These are phyloP conservation scores for Camponotus floridanus DNA, from an alignment of 1,140 invertebrate species.

Conservation along the genomic window DNA sequence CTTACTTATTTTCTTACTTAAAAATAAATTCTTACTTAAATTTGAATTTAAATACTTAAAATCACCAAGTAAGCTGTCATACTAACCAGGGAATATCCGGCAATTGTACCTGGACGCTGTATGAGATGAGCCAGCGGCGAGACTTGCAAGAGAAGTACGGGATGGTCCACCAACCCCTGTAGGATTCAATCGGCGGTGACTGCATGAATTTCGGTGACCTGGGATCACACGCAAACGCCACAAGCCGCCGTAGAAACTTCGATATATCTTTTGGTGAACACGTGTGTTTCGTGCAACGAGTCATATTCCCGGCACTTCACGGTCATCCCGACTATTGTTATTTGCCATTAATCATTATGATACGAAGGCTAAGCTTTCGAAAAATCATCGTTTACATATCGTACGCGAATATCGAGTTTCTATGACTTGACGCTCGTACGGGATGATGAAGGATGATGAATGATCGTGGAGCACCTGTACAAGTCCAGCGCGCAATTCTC, in stretches of 20 bases:
- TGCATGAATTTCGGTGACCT: conserved; percentile 91
- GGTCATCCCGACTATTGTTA: conserved; percentile 65
- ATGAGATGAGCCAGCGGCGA: conserved; percentile 92
- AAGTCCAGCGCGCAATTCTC: conserved; percentile 39
- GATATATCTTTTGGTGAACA: conserved; percentile 61
- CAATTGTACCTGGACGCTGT: conserved; percentile 91
- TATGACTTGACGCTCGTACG: conserved; percentile 76
- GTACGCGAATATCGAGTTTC: conserved; percentile 71
- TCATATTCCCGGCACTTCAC: conserved; percentile 70
- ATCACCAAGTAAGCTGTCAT: neutral
- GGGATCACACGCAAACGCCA: conserved; percentile 78
- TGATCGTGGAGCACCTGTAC: conserved; percentile 75
- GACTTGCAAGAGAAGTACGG: conserved; percentile 92
- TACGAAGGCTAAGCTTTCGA: neutral
- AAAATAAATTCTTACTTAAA: too few relatives aligned
- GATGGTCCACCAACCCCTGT: conserved; percentile 92
- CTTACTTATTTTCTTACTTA: too few relatives aligned
- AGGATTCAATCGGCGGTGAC: conserved; percentile 88
- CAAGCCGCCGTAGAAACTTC: conserved; percentile 79
- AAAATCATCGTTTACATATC: conserved; percentile 8
- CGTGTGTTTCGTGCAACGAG: conserved; percentile 66
- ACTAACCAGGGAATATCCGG: conserved; percentile 87
- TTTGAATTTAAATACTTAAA: too few relatives aligned
- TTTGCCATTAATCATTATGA: neutral
- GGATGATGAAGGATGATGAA: conserved; percentile 76